Percentiles rank a stretch among this genome's conserved stretches.
These are phyloP conservation scores for Cephus sareptanus DNA, from an alignment of 2,888 invertebrate genomes.

Conservation along the genomic window DNA sequence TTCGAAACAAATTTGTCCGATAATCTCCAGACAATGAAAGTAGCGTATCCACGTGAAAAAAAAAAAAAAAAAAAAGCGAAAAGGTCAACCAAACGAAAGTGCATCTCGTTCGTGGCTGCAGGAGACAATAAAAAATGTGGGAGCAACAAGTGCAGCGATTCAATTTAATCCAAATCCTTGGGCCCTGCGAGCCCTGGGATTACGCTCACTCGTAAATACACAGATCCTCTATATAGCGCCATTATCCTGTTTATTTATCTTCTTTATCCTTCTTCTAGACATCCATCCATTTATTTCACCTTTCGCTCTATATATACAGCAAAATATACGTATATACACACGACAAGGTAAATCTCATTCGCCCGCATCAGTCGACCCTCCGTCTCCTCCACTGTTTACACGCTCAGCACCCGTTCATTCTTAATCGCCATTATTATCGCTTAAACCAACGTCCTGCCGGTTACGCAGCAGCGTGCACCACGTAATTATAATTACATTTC, in stretches of 20 bases:
- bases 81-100: not conserved
- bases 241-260: not conserved
- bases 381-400: not conserved
- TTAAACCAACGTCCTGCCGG: not conserved
- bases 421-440: not conserved
- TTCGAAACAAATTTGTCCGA: accelerated
- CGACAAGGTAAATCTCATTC: not conserved
- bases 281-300: conserved; percentile 12
- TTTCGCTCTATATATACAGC: not conserved
- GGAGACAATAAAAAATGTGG: not conserved
- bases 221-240: not conserved
- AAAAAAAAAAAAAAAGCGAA: too few species aligned
- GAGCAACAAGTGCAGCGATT: conserved; percentile 45
- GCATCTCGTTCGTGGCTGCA: not conserved
- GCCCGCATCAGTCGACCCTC: not conserved
- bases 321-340: not conserved
- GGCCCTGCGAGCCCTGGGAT: conserved; percentile 34
- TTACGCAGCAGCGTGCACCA: not conserved
- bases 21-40: not conserved
- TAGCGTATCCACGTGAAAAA: not conserved
- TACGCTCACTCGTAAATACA: conserved; percentile 21
- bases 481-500: not conserved
- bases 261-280: not conserved
- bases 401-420: not conserved
- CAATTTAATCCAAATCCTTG: conserved; percentile 45